Percentiles rank a stretch among this genome's conserved stretches.
Evolutionary conservation across 2,888 invertebrate genomes (phyloP).

Genomic region (Tetragonula carbonaria): DNA sequence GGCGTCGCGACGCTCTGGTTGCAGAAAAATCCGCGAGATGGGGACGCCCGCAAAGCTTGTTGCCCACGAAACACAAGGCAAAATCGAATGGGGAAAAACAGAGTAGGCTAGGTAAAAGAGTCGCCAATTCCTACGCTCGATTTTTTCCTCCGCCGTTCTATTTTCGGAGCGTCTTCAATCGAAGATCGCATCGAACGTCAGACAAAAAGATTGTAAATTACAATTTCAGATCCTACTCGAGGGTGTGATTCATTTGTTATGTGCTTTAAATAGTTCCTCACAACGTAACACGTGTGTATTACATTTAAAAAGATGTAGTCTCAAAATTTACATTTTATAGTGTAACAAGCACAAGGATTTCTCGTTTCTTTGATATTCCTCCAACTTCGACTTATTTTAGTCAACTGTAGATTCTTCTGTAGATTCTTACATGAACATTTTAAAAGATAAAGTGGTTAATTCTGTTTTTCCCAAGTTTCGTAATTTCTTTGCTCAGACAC

Average conservation of each 20-base stretch:
- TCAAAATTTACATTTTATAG: not conserved
- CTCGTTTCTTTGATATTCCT: not conserved
- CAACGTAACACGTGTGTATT: not conserved
- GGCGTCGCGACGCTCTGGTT: constrained; percentile 81
- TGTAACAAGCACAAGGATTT: not conserved
- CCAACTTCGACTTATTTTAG: not conserved
- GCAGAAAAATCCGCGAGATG: constrained; percentile 82
- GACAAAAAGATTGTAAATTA: not conserved
- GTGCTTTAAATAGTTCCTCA: not conserved
- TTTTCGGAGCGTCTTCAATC: not conserved
- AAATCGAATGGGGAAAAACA: constrained; percentile 28
- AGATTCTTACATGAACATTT: not conserved
- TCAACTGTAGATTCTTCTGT: not conserved
- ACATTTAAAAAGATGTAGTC: too few species aligned
- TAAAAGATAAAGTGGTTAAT: not conserved
- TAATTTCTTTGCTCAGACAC: not conserved
- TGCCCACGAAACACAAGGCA: constrained; percentile 38
- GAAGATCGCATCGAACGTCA: not conserved
- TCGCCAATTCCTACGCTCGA: constrained; percentile 5
- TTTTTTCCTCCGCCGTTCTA: not conserved
- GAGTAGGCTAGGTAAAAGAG: not conserved
- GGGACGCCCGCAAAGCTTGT: constrained; percentile 74
- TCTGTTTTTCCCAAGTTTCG: not conserved
- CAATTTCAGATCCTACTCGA: not conserved
- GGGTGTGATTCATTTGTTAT: not conserved